phyloP scores from a whole-genome alignment of 1,140 invertebrate species.

The Zaprionus taronus region DNA sequence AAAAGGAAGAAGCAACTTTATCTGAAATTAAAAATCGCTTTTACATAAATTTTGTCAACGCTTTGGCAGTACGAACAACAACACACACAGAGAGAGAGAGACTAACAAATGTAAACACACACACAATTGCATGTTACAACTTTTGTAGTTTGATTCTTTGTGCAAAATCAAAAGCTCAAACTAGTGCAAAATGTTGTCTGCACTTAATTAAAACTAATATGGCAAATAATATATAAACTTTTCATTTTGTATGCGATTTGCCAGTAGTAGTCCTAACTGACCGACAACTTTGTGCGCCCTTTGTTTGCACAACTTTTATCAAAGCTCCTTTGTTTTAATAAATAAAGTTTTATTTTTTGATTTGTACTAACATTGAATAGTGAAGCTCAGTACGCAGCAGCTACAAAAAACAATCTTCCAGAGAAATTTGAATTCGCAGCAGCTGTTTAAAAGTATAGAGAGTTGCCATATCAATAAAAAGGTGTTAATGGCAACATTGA shows the following conservation, averaged over 20 bases:
- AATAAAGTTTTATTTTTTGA: slow-evolving; percentile 1
- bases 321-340: not conserved
- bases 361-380: not conserved
- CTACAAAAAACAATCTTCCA: too few relatives aligned
- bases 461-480: too few relatives aligned
- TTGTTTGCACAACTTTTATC: slow-evolving; percentile 13
- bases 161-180: slow-evolving; percentile 66
- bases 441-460: too few relatives aligned
- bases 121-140: slow-evolving; percentile 1
- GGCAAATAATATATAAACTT: slow-evolving; percentile 10
- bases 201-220: slow-evolving; percentile 6
- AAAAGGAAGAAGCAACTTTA: slow-evolving; percentile 59
- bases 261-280: not conserved
- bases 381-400: not conserved
- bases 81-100: not conserved
- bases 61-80: slow-evolving; percentile 45
- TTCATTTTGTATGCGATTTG: not conserved
- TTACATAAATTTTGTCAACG: slow-evolving; percentile 71
- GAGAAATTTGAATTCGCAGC: too few relatives aligned
- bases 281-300: slow-evolving; percentile 7
- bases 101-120: not conserved
- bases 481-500: too few relatives aligned
- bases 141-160: slow-evolving; percentile 30
- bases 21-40: slow-evolving; percentile 80
- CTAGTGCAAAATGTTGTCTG: slow-evolving; percentile 11